phyloP scores from a whole-genome alignment of 2,113 vertebrate genomes.

The Cololabis saira region DNA sequence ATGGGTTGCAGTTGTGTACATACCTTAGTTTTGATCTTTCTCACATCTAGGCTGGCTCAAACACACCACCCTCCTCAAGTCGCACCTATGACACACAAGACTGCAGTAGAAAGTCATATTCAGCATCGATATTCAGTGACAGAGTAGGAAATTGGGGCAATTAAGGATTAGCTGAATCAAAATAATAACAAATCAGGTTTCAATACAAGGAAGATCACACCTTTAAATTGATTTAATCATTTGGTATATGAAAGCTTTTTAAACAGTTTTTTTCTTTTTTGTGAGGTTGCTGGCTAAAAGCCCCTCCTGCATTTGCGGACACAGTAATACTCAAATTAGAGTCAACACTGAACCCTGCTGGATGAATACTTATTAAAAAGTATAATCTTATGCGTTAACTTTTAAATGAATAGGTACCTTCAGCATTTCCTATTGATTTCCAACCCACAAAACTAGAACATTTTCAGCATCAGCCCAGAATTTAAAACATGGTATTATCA shows the following conservation, averaged over 20 bases:
- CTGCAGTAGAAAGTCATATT: background rate
- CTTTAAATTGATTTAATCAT: background rate
- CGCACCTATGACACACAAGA: background rate
- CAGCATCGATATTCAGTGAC: background rate
- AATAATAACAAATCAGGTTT: background rate
- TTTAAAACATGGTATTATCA: background rate
- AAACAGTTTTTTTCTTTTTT: background rate
- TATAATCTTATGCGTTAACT: background rate
- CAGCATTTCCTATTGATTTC: background rate
- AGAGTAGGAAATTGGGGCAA: background rate
- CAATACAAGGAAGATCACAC: background rate
- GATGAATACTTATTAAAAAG: background rate
- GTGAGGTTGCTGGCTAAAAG: background rate
- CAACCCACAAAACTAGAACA: background rate
- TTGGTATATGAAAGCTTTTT: background rate
- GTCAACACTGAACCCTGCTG: constrained; percentile 15
- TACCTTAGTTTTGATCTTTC: too few relatives aligned
- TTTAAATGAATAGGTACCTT: background rate
- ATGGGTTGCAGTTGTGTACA: too few relatives aligned
- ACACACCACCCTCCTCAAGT: background rate
- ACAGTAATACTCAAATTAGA: background rate
- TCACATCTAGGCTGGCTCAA: accelerated
- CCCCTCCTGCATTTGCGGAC: background rate
- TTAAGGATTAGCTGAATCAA: background rate
- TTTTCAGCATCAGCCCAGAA: background rate